Base-by-base conservation (phyloP, 2,113 vertebrate genomes). In the Chamaetylas fuelleborni region DNA sequence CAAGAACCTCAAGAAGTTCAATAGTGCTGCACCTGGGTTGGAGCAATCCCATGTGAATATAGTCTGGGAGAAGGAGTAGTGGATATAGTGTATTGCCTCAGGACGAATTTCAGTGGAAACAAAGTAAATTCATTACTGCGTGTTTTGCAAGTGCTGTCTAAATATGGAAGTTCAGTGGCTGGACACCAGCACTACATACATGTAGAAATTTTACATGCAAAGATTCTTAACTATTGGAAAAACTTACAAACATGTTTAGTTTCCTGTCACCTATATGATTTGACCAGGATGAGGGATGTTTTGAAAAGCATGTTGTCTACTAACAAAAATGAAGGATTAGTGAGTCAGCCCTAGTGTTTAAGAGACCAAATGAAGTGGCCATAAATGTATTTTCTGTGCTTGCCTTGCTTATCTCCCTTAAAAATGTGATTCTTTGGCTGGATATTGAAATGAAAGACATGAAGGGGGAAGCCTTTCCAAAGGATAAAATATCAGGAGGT, bases 11-110 rank as follows among this genome's bases (percentile, higher is more conserved):
- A 45, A 4, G 11, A 18, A 5, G 5, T 47, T 61, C 9, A 22
- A 0, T 4, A 42, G 20, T 19, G 12, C 40, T 34, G 25, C 20
- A 34, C 4, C 29, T 34, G 17, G 20, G 7, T 4, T 10, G 8
- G 18, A 45, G 25, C 29, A 69, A 23, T 31, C 62, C n/a, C 40
- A 3, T 47, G 23, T 22, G 8, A 33, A 9, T 54, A 54, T 20
- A 48, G 47, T 23, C 29, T 54, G 29, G 20, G 16, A 60, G 38
- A 54, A 61, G 20, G 12, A 22, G 14, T 19, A 19, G 36, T 9
- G 34, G 14, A 23, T 17, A 11, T 5, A 45, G 24, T 65, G 23
- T n/a, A 45, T 24, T 4, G 12, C 12, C n/a, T 85, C 42, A n/a
- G 65, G 50, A 70, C 40, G 64, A 53, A 79, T 70, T 71, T 88